Evolutionary conservation across 2,797 vertebrate genomes (phyloP).

Genomic region (Hypotaenidia philippensis): DNA sequence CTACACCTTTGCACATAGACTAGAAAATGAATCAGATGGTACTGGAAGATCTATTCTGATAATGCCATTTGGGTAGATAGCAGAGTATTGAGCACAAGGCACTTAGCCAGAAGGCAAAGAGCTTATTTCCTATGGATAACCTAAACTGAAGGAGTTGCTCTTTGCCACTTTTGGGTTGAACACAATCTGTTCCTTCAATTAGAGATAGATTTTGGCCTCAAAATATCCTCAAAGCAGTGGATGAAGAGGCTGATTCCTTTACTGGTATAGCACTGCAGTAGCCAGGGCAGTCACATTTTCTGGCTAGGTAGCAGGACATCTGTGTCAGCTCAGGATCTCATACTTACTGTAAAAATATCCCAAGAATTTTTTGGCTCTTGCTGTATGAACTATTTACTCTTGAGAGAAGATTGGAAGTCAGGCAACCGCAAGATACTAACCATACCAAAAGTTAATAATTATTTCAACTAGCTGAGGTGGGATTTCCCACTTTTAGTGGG

Average conservation of each 20-base stretch:
- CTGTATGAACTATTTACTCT: background rate
- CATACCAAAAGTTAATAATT: background rate
- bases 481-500: background rate
- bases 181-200: background rate
- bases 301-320: background rate
- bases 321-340: slow-evolving; percentile 5
- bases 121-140: background rate
- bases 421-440: background rate
- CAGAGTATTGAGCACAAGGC: background rate
- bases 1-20: background rate
- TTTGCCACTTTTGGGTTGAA: background rate
- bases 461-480: background rate
- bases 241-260: background rate
- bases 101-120: background rate
- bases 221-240: background rate
- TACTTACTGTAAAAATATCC: background rate
- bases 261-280: background rate
- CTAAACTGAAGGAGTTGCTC: background rate
- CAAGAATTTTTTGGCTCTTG: slow-evolving; percentile 7
- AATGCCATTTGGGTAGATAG: background rate
- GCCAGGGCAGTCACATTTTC: background rate
- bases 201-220: background rate
- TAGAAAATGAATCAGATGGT: background rate
- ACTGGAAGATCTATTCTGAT: background rate
- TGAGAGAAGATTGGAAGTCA: background rate